Conservation (phyloP, 2,888 invertebrate species). For the Cataglyphis altisquamis region DNA sequence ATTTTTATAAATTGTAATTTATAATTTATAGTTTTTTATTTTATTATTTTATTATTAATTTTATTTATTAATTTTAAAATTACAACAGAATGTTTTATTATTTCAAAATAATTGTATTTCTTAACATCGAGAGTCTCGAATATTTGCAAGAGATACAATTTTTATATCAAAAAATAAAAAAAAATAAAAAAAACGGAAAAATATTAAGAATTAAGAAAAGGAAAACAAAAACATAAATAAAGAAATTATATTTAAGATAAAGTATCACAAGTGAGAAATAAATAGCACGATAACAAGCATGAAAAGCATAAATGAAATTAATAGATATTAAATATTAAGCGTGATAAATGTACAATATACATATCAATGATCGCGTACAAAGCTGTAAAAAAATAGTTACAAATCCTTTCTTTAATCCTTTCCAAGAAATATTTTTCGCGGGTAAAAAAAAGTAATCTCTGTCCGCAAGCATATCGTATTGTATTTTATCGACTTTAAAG, state of each 20-base stretch:
- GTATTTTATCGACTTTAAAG: slow-evolving; percentile 28
- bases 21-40: not conserved
- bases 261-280: not conserved
- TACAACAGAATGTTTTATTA: not conserved
- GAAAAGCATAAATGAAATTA: not conserved
- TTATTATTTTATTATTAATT: not conserved
- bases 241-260: not conserved
- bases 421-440: not conserved
- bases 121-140: not conserved
- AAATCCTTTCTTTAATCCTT: not conserved
- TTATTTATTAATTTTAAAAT: not conserved
- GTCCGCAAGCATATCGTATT: not conserved
- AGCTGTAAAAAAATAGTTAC: not conserved
- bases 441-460: not conserved
- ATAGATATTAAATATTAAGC: not conserved
- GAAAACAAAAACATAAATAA: not conserved
- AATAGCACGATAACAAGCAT: not conserved
- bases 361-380: not conserved
- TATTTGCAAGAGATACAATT: not conserved
- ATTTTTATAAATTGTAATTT: not conserved
- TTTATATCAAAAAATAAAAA: not conserved
- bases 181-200: not conserved
- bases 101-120: not conserved
- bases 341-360: not conserved
- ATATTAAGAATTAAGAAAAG: not conserved